Conservation (phyloP, 2,797 vertebrate genomes). For the Hylomyscus alleni region DNA sequence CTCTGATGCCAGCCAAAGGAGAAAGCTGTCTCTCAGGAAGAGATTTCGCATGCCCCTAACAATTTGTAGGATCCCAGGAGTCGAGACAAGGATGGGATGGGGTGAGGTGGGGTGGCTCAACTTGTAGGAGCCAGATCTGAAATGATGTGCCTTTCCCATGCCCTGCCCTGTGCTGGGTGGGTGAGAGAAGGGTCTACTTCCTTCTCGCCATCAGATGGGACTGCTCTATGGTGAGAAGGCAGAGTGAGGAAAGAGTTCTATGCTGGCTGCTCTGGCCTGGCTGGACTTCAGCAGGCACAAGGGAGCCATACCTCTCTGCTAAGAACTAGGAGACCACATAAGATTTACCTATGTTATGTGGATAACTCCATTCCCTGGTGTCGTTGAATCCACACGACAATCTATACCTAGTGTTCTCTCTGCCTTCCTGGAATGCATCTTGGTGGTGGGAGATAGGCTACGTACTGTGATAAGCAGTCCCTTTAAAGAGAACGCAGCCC, state of each 20-base stretch:
- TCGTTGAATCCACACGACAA: neutral
- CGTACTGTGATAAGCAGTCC: neutral
- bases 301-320: neutral
- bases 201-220: neutral
- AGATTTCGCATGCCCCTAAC: neutral
- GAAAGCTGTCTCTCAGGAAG: neutral
- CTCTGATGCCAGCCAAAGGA: neutral
- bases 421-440: neutral
- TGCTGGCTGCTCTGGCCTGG: neutral
- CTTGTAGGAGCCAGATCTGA: neutral
- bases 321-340: neutral
- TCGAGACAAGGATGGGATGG: neutral
- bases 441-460: rapidly evolving
- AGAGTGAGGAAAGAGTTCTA: neutral
- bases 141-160: neutral
- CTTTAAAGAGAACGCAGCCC: neutral
- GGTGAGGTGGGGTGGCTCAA: neutral
- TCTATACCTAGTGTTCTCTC: rapidly evolving
- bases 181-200: neutral
- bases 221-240: neutral
- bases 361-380: neutral
- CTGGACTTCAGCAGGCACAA: neutral
- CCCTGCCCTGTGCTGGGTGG: neutral
- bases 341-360: neutral
- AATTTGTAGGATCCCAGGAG: neutral